A percentile compares a stretch with the other conserved stretches of the same genome.
These are phyloP conservation scores for Onthophagus taurus DNA, from an alignment of 1,140 invertebrate species.

Conservation along the genomic window DNA sequence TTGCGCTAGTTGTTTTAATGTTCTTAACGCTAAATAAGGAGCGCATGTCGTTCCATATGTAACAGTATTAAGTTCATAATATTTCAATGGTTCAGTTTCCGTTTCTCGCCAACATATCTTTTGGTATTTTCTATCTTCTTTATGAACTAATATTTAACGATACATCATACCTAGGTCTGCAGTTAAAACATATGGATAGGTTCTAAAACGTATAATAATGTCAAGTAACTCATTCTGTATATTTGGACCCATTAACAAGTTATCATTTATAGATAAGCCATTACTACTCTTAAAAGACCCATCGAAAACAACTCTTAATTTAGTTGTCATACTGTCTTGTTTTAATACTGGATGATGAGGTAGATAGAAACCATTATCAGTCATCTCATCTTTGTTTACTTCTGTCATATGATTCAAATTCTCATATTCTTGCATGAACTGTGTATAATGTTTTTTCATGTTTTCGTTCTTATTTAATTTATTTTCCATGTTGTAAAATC, in stretches of 20 bases:
- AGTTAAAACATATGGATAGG: too few species aligned
- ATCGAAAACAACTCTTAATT: constrained; percentile 14
- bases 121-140: too few species aligned
- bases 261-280: constrained; percentile 25
- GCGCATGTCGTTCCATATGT: not conserved
- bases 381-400: constrained; percentile 12
- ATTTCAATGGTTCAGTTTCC: not conserved
- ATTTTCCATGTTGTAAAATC: constrained; percentile 23
- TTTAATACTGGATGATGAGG: constrained; percentile 33
- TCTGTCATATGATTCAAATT: constrained; percentile 23
- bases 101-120: not conserved
- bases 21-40: too few species aligned
- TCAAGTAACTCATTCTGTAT: not conserved
- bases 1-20: too few species aligned
- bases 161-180: not conserved
- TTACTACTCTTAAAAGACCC: constrained; percentile 20
- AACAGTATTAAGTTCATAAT: not conserved
- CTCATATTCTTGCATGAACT: constrained; percentile 32
- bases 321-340: constrained; percentile 27
- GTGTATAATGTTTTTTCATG: constrained; percentile 12
- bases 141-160: not conserved
- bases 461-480: constrained; percentile 20
- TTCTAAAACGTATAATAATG: not conserved
- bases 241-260: constrained; percentile 20
- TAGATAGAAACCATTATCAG: constrained; percentile 11